Evolutionary conservation across 2,797 vertebrate species (phyloP).

Genomic region (Phrynocephalus guinanensis): DNA sequence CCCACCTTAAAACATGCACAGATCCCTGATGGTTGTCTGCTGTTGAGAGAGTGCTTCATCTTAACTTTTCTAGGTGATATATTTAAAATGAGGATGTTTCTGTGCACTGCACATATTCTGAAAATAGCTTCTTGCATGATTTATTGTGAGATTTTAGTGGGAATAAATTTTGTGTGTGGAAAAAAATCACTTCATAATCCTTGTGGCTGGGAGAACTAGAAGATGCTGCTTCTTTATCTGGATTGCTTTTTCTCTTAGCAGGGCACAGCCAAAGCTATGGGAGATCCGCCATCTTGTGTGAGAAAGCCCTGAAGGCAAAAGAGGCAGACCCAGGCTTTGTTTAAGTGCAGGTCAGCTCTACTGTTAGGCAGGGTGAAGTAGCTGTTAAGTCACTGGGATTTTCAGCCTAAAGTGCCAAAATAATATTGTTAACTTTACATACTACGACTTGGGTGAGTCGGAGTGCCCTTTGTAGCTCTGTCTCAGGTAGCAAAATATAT

Average conservation of each 20-base stretch:
- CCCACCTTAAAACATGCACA: not conserved
- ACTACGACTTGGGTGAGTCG: no score
- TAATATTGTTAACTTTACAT: no score
- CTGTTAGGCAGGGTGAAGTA: no score
- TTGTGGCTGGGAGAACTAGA: not conserved
- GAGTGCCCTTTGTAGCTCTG: no score
- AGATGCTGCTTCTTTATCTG: not conserved
- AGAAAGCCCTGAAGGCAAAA: not conserved
- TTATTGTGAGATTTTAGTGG: not conserved
- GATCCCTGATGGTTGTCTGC: not conserved
- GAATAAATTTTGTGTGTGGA: not conserved
- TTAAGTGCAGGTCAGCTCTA: no score
- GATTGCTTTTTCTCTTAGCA: not conserved
- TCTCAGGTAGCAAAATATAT: no score
- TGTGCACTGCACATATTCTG: not conserved
- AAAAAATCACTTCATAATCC: not conserved
- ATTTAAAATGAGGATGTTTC: not conserved
- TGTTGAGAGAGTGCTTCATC: not conserved
- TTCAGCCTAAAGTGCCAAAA: no score
- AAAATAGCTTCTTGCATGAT: not conserved
- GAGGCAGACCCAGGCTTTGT: not conserved
- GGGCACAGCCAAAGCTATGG: not conserved
- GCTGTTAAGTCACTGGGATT: no score
- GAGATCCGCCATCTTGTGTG: not conserved
- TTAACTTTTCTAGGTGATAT: not conserved